Conservation (phyloP, 2,797 vertebrate species). For the Notolabrus celidotus region DNA sequence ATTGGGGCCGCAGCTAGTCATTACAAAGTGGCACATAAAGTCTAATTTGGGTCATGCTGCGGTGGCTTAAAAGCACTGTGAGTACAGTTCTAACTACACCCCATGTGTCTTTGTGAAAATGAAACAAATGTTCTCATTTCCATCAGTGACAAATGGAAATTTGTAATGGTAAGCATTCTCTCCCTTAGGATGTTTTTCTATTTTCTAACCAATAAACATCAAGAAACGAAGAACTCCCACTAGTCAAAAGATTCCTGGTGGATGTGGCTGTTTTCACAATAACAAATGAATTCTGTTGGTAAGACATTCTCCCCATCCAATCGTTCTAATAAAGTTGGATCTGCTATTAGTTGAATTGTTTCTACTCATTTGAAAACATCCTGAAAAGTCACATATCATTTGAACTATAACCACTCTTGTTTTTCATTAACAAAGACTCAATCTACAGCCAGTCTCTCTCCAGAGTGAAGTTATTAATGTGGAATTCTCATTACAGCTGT, state of each 20-base stretch:
- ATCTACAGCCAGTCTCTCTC: slow-evolving; percentile 39
- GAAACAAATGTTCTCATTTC: slow-evolving; percentile 63
- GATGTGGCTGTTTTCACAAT: slow-evolving; percentile 51
- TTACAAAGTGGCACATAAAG: slow-evolving; percentile 75
- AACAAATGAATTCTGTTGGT: slow-evolving; percentile 34
- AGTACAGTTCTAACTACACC: slow-evolving; percentile 53
- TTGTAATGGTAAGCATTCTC: slow-evolving; percentile 41
- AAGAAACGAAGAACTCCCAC: slow-evolving; percentile 62
- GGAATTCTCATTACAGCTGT: slow-evolving; percentile 88
- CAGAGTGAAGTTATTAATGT: slow-evolving; percentile 78
- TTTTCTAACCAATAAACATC: slow-evolving; percentile 62
- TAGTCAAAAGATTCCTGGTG: slow-evolving; percentile 27
- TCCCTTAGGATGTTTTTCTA: slow-evolving; percentile 64
- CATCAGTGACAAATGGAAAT: slow-evolving; percentile 63
- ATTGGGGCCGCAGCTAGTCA: slow-evolving; percentile 77
- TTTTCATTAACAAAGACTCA: slow-evolving; percentile 56
- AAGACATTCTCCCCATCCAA: neutral
- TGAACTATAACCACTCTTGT: slow-evolving; percentile 40
- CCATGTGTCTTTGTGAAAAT: slow-evolving; percentile 55
- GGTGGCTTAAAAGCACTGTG: slow-evolving; percentile 56
- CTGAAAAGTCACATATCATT: slow-evolving; percentile 2
- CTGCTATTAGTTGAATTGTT: neutral
- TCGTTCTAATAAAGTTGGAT: neutral
- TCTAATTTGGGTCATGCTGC: slow-evolving; percentile 77
- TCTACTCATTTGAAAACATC: neutral